Percentiles rank a stretch among this genome's conserved stretches.
Conservation (phyloP, 2,888 invertebrate genomes). For the Macrophya alboannulata region DNA sequence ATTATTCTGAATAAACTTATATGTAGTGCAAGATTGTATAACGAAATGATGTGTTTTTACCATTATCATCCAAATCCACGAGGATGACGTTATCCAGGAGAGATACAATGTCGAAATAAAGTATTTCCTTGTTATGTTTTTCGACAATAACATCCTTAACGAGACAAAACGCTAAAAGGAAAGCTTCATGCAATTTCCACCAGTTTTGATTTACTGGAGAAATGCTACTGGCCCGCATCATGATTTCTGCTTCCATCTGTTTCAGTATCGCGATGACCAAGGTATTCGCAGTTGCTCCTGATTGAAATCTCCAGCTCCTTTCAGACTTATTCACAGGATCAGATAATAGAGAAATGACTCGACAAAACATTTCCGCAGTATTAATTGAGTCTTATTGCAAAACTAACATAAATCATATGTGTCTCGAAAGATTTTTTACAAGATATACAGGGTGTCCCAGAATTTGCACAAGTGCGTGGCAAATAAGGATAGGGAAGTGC, state of each 20-base stretch:
- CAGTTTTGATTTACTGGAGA: slow-evolving; percentile 78
- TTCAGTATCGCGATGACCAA: slow-evolving; percentile 81
- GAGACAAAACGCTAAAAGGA: slow-evolving; percentile 83
- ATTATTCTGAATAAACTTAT: slow-evolving; percentile 26
- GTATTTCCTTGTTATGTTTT: slow-evolving; percentile 52
- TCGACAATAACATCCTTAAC: slow-evolving; percentile 78
- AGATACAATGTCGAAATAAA: slow-evolving; percentile 56
- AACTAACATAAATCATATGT: too few relatives aligned
- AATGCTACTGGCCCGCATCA: slow-evolving; percentile 80
- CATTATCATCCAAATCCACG: slow-evolving; percentile 72
- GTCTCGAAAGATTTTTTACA: too few relatives aligned
- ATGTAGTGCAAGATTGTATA: not conserved
- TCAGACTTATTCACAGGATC: not conserved
- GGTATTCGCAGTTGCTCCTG: slow-evolving; percentile 80
- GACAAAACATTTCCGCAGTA: not conserved
- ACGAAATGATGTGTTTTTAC: slow-evolving; percentile 64
- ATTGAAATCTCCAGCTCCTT: slow-evolving; percentile 71
- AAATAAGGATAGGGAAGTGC: too few relatives aligned
- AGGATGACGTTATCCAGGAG: slow-evolving; percentile 78
- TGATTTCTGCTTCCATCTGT: slow-evolving; percentile 80
- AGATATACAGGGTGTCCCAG: too few relatives aligned
- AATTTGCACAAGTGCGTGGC: too few relatives aligned
- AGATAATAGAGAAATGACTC: not conserved
- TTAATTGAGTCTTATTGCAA: too few relatives aligned
- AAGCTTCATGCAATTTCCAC: slow-evolving; percentile 85